Base-by-base conservation (phyloP, 2,797 vertebrate genomes). In the Lacerta agilis region DNA sequence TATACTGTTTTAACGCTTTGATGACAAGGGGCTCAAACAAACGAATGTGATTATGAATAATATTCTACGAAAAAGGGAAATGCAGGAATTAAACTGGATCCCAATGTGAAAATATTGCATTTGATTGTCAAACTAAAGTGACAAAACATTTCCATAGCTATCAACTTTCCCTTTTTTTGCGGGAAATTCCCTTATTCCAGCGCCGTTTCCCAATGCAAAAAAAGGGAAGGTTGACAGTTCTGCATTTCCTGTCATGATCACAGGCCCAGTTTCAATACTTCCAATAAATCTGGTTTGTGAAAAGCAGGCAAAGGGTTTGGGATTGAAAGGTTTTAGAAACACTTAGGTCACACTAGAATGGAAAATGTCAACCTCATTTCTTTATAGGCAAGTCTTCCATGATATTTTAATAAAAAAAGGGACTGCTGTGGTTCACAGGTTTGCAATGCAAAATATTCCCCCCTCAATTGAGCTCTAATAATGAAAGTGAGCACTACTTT, bases 11-110 rank as follows among this genome's bases (percentile, higher is more conserved):
- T 93, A 99, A 89, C 7, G 99, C 99, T 96, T 99, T 99, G 91
- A 99, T 99, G 89, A 99, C 99, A 91, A 99, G 97, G 0, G 99
- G 99, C 95, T 99, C 99, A 95, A 99, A 99, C 79, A 99, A 96
- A 61, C 99, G 98, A 87, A 99, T 99, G 97, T 99, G 98, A 94
- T 96, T 99, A 95, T 99, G 99, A 94, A 99, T 99, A 86, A 98
- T 98, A 87, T 98, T 99, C 99, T 99, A 89, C 33, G 66, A 10
- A 93, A 90, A 94, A 29, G 67, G 87, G 85, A 73, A n/a, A 33
- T 33, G 66, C 15, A 77, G 2, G 6, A 90, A 66, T 79, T 88
- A 88, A 92, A 82, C n/a, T 64, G 0, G 0, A 86, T 71, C 88
- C 58, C 69, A 36, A 71, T 89, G 75, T 82, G 91, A 93, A 94